phyloP scores from a whole-genome alignment of 2,113 vertebrate species.

The Carollia perspicillata region DNA sequence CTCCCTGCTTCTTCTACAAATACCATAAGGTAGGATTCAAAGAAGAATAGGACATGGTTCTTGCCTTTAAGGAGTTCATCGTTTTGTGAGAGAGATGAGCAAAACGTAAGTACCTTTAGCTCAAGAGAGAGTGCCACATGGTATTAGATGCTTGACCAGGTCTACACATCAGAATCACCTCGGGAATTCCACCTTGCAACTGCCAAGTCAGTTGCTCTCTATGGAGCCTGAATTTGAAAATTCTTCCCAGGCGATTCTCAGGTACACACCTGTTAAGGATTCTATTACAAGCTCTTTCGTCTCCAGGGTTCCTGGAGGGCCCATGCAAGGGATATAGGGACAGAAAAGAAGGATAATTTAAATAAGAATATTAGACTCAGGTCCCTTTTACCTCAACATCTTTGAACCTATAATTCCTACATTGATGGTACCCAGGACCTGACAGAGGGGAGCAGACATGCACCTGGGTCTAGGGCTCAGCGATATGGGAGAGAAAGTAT shows the following conservation, averaged over 20 bases:
- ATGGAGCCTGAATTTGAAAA: background rate
- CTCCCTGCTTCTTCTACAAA: background rate
- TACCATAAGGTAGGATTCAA: background rate
- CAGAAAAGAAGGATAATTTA: background rate
- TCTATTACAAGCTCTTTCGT: background rate
- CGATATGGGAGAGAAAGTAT: background rate
- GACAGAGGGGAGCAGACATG: background rate
- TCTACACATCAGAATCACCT: background rate
- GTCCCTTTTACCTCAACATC: background rate
- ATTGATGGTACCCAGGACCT: background rate
- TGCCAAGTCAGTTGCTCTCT: background rate
- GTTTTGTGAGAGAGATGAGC: background rate
- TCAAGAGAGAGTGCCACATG: background rate
- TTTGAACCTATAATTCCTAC: background rate
- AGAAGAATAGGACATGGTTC: background rate
- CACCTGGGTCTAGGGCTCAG: background rate
- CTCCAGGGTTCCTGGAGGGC: background rate
- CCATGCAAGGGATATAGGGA: background rate
- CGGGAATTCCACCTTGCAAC: background rate
- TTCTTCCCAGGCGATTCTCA: background rate
- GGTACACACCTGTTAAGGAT: background rate
- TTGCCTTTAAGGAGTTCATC: background rate
- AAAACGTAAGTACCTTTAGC: background rate
- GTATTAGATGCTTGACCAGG: background rate
- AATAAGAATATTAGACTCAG: background rate